These are phyloP conservation scores for Sitta europaea DNA, from an alignment of 2,113 vertebrate genomes.

Conservation along the genomic window DNA sequence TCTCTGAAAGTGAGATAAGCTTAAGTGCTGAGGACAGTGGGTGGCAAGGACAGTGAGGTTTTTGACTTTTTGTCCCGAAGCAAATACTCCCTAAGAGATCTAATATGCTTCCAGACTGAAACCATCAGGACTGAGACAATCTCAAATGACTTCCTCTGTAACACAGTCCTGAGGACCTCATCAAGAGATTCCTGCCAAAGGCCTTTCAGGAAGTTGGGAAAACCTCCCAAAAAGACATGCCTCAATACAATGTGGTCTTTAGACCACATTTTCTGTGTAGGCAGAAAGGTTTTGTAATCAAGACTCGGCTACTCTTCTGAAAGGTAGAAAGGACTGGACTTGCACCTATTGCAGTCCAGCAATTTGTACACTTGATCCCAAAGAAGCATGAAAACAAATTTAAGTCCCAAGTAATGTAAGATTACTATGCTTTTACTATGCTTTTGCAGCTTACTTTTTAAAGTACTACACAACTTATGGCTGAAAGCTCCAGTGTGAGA, in stretches of 20 bases:
- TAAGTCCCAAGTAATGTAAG: neutral
- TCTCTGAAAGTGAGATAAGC: neutral
- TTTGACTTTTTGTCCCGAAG: neutral
- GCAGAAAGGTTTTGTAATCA: neutral
- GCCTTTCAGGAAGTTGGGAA: neutral
- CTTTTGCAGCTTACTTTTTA: neutral
- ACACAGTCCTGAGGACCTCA: neutral
- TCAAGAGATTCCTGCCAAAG: neutral
- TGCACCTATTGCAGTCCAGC: neutral
- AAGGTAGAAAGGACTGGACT: neutral
- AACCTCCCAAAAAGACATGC: neutral
- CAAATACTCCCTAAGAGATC: neutral
- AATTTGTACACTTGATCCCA: neutral
- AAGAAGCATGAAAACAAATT: neutral
- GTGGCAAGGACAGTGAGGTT: neutral
- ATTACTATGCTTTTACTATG: neutral
- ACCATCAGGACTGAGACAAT: neutral
- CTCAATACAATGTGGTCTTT: fast-evolving
- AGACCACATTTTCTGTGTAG: neutral
- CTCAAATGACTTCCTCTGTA: neutral
- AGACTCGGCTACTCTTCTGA: neutral
- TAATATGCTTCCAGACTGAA: neutral
- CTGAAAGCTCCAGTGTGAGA: neutral
- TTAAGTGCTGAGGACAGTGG: neutral
- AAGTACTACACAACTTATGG: neutral